Conservation (phyloP, 2,797 vertebrate species). For the Arctocebus calabarensis region DNA sequence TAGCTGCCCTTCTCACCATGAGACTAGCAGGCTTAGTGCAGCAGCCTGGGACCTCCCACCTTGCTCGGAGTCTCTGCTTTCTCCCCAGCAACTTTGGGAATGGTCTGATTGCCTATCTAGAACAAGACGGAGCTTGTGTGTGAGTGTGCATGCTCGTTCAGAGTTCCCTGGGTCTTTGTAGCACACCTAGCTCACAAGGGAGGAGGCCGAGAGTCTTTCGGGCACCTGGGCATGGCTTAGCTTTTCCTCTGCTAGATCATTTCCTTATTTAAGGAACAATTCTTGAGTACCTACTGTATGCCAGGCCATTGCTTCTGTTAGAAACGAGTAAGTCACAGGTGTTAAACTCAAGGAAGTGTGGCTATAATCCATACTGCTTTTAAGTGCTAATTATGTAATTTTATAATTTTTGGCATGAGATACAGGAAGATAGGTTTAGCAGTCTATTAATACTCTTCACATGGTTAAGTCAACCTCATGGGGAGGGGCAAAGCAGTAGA, state of each 20-base stretch:
- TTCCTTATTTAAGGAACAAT: background rate
- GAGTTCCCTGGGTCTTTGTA: background rate
- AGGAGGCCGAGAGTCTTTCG: background rate
- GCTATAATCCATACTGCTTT: background rate
- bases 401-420: background rate
- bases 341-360: background rate
- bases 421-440: background rate
- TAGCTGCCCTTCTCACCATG: constrained; percentile 18
- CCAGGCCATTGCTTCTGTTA: background rate
- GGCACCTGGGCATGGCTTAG: background rate
- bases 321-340: background rate
- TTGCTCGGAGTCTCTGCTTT: background rate
- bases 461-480: background rate
- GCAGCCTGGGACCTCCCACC: background rate
- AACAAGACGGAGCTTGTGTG: background rate
- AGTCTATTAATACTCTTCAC: background rate
- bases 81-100: constrained; percentile 15
- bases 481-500: background rate
- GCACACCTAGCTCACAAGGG: background rate
- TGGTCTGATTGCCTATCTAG: constrained; percentile 27
- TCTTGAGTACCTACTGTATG: background rate
- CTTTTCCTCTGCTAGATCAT: background rate
- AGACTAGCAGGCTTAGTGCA: background rate
- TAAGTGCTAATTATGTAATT: background rate
- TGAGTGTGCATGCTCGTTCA: constrained; percentile 51